phyloP scores from a whole-genome alignment of 2,113 vertebrate genomes.

The Colistium nudipinnis region DNA sequence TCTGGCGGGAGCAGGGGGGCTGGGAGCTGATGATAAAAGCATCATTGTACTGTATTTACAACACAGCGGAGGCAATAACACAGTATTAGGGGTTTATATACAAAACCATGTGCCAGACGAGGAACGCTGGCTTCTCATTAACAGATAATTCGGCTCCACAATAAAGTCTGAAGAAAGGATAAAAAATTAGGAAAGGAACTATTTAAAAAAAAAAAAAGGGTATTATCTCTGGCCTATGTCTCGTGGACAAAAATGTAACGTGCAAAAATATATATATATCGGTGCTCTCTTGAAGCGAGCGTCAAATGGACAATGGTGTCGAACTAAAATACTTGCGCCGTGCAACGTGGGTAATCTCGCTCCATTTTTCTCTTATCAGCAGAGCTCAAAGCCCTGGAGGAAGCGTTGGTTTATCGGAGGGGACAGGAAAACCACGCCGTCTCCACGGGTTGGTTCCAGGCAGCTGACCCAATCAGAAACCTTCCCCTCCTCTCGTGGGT shows the following conservation, averaged over 20 bases:
- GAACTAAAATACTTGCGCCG: slow-evolving; percentile 36
- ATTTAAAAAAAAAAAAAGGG: neutral
- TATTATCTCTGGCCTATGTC: slow-evolving; percentile 16
- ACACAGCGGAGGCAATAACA: slow-evolving; percentile 42
- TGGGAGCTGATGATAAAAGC: slow-evolving; percentile 59
- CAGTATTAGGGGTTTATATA: slow-evolving; percentile 42
- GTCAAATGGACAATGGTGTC: slow-evolving; percentile 27
- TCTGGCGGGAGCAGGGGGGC: slow-evolving; percentile 7
- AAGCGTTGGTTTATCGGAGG: slow-evolving; percentile 52
- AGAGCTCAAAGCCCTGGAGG: slow-evolving; percentile 61
- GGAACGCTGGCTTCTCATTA: slow-evolving; percentile 52
- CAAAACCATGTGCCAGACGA: slow-evolving; percentile 34
- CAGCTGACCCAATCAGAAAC: slow-evolving; percentile 60
- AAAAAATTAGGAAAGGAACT: slow-evolving; percentile 11
- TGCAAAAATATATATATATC: slow-evolving; percentile 3
- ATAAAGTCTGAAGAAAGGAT: slow-evolving; percentile 26
- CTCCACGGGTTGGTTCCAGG: slow-evolving; percentile 63
- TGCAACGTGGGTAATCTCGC: slow-evolving; percentile 55
- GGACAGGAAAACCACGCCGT: slow-evolving; percentile 60
- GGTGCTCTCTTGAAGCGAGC: slow-evolving; percentile 12
- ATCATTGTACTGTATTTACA: slow-evolving; percentile 46
- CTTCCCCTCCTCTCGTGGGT: slow-evolving; percentile 24
- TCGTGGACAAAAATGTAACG: neutral
- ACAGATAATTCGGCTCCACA: slow-evolving; percentile 45
- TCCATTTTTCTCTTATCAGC: slow-evolving; percentile 64